These are phyloP conservation scores for Diabrotica virgifera DNA, from an alignment of 1,140 invertebrate genomes.

Conservation along the genomic window DNA sequence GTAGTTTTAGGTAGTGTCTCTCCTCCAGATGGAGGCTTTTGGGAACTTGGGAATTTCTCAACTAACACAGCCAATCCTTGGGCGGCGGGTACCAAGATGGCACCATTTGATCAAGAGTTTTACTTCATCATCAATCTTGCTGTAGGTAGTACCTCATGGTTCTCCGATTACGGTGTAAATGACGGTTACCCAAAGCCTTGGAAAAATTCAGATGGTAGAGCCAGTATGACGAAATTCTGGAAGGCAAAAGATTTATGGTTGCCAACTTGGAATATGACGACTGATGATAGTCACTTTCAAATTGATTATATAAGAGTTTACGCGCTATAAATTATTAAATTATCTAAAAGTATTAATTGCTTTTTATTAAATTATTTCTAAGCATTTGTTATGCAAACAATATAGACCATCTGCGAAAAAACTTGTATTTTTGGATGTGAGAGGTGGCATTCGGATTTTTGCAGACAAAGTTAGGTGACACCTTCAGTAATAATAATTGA, in stretches of 20 bases:
- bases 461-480: too few species aligned
- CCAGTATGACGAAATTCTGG: slow-evolving; percentile 51
- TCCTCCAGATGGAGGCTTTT: slow-evolving; percentile 27
- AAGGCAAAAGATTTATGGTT: slow-evolving; percentile 49
- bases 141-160: slow-evolving; percentile 46
- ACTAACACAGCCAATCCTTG: slow-evolving; percentile 41
- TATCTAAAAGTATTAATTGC: too few species aligned
- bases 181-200: slow-evolving; percentile 49
- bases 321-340: slow-evolving; percentile 51
- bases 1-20: slow-evolving; percentile 25
- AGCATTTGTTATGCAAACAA: too few species aligned
- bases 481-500: too few species aligned
- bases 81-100: slow-evolving; percentile 48
- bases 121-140: slow-evolving; percentile 61
- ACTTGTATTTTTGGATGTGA: too few species aligned
- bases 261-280: slow-evolving; percentile 50
- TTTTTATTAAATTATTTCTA: too few species aligned
- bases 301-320: slow-evolving; percentile 60
- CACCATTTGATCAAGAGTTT: slow-evolving; percentile 61
- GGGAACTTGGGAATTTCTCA: slow-evolving; percentile 28
- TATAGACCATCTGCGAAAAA: too few species aligned
- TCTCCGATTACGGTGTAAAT: slow-evolving; percentile 48
- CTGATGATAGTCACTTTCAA: slow-evolving; percentile 51
- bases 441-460: too few species aligned
- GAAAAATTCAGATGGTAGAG: slow-evolving; percentile 42